These are phyloP conservation scores for Pseudorectes ferrugineus DNA, from an alignment of 2,113 vertebrate species.

Conservation along the genomic window DNA sequence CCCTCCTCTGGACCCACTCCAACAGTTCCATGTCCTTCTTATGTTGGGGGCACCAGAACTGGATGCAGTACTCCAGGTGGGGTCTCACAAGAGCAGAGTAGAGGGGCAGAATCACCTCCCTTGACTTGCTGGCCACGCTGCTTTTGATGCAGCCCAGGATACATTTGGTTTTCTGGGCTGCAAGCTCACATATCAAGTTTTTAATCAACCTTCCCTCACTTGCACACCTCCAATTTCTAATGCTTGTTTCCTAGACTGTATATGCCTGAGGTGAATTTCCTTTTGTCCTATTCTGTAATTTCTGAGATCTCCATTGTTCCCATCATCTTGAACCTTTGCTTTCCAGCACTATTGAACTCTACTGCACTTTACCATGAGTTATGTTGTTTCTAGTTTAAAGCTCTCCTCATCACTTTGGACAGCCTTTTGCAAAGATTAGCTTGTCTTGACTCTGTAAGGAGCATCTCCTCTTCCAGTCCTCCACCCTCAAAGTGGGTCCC, in stretches of 20 bases:
- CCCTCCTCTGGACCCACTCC: not conserved
- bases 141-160: not conserved
- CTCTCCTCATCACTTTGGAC: not conserved
- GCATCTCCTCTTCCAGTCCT: not conserved
- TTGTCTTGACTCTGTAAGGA: not conserved
- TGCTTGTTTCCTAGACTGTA: not conserved
- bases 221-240: not conserved
- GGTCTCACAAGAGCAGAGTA: not conserved
- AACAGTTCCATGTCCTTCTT: not conserved
- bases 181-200: not conserved
- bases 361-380: not conserved
- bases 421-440: not conserved
- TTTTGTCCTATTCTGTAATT: not conserved
- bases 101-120: not conserved
- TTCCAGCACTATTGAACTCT: not conserved
- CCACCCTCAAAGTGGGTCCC: not conserved
- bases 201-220: not conserved
- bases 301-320: not conserved
- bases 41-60: not conserved
- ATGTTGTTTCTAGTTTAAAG: not conserved
- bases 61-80: no score
- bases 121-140: not conserved
- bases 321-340: not conserved
- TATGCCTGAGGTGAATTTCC: not conserved
- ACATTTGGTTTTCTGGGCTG: not conserved